Evolutionary conservation across 2,888 invertebrate species (phyloP).

Genomic region (Baronia brevicornis): DNA sequence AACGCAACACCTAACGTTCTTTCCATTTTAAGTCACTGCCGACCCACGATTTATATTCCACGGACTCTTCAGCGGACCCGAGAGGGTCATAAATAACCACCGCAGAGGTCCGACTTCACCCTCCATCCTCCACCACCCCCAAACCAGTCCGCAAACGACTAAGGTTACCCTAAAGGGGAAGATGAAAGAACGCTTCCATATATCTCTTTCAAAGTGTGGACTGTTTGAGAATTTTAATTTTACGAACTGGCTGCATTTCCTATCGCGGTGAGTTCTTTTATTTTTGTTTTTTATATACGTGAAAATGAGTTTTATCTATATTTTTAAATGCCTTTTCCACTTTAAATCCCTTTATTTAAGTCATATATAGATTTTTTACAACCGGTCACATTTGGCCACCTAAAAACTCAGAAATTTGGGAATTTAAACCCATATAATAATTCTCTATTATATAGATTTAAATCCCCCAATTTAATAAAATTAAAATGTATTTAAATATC

Average conservation of each 20-base stretch:
- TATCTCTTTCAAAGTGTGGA: slow-evolving; percentile 72
- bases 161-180: slow-evolving; percentile 63
- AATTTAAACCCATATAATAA: too few species aligned
- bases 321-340: too few species aligned
- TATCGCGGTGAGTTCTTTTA: too few species aligned
- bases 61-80: slow-evolving; percentile 67
- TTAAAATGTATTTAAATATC: too few species aligned
- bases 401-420: too few species aligned
- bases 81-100: slow-evolving; percentile 71
- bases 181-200: slow-evolving; percentile 71
- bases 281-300: too few species aligned
- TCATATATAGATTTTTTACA: too few species aligned
- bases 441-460: too few species aligned
- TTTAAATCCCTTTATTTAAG: too few species aligned
- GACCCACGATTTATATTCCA: slow-evolving; percentile 68
- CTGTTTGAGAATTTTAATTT: slow-evolving; percentile 73
- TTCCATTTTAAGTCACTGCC: slow-evolving; percentile 63
- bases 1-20: slow-evolving; percentile 29
- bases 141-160: slow-evolving; percentile 54
- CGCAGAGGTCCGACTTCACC: slow-evolving; percentile 44
- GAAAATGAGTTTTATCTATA: too few species aligned
- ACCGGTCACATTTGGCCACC: too few species aligned
- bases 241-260: slow-evolving; percentile 32
- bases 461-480: too few species aligned
- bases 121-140: slow-evolving; percentile 33